phyloP scores from a whole-genome alignment of 2,797 vertebrate genomes.

The Tenualosa thibaudeaui region DNA sequence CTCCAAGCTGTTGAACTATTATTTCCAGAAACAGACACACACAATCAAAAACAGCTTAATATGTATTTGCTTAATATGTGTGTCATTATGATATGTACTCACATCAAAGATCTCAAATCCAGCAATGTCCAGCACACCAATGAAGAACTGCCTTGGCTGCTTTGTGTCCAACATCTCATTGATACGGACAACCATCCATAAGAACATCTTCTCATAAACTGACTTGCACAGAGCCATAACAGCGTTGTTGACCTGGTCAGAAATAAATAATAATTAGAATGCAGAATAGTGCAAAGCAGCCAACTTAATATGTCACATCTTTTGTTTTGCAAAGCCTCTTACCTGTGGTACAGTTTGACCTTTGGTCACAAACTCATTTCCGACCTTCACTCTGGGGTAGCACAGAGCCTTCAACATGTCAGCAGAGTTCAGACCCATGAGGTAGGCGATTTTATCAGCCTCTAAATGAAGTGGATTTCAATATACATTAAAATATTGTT shows the following conservation, averaged over 20 bases:
- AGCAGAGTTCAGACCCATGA: constrained; percentile 70
- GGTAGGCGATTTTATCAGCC: constrained; percentile 67
- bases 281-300: neutral
- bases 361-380: constrained; percentile 83
- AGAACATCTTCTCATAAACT: constrained; percentile 80
- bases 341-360: constrained; percentile 85
- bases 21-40: neutral
- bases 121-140: constrained; percentile 86
- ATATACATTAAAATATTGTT: too few species aligned
- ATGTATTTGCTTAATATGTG: too few species aligned
- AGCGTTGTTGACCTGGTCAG: constrained; percentile 52
- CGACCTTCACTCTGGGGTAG: constrained; percentile 80
- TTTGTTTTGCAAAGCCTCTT: constrained; percentile 24
- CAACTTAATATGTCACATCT: too few species aligned
- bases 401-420: constrained; percentile 79
- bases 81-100: constrained; percentile 48
- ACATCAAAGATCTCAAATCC: constrained; percentile 84
- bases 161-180: constrained; percentile 86
- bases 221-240: constrained; percentile 43
- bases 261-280: too few species aligned
- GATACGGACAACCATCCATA: constrained; percentile 87
- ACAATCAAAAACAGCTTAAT: too few species aligned
- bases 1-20: constrained; percentile 61
- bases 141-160: constrained; percentile 81
- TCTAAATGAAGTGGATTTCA: constrained; percentile 28